Conservation (phyloP, 2,888 invertebrate genomes). For the Dorcus parallelipipedus region DNA sequence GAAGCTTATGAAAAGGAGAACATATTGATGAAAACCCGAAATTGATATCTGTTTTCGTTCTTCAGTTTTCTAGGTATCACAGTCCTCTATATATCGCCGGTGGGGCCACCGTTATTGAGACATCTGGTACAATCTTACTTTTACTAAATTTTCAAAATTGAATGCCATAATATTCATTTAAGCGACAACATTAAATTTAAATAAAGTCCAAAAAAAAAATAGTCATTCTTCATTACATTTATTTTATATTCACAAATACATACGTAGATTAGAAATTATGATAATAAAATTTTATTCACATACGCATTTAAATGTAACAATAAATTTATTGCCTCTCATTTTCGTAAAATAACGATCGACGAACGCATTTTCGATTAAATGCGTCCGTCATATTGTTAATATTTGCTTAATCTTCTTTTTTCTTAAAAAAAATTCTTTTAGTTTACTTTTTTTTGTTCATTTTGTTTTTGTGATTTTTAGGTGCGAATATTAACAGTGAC, state of each 20-base stretch:
- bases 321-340: conserved; percentile 15
- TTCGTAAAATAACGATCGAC: conserved; percentile 6
- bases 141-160: too few relatives aligned
- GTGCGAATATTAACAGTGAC: conserved; percentile 22
- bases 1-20: too few relatives aligned
- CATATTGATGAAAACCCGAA: too few relatives aligned
- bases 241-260: conserved; percentile 20
- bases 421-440: conserved; percentile 10
- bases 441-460: conserved; percentile 5
- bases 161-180: background rate
- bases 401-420: conserved; percentile 7
- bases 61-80: too few relatives aligned
- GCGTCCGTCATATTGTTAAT: conserved; percentile 11
- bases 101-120: too few relatives aligned
- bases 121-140: too few relatives aligned
- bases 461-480: conserved; percentile 1
- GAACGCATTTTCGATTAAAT: background rate
- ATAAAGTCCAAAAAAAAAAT: background rate
- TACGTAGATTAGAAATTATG: conserved; percentile 15
- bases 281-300: conserved; percentile 7
- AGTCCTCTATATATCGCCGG: too few relatives aligned
- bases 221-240: conserved; percentile 16
- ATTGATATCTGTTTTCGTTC: too few relatives aligned
- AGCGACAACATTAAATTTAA: background rate
- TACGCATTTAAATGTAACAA: conserved; percentile 3